phyloP scores from a whole-genome alignment of 2,797 vertebrate species.

The Arremon aurantiirostris region DNA sequence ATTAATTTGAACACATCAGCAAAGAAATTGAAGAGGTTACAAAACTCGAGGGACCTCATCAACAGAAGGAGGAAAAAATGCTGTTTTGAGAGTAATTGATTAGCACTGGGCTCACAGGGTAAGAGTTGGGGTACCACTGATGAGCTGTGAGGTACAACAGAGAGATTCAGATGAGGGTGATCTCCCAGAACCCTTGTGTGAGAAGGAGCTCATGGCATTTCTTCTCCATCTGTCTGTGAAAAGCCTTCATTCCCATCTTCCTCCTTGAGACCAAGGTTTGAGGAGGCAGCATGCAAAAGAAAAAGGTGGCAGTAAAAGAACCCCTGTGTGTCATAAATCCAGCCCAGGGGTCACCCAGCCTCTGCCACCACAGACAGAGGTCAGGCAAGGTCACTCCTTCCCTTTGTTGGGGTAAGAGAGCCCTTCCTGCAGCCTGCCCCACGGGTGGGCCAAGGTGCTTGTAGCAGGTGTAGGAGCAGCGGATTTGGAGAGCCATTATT shows the following conservation, averaged over 20 bases:
- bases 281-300: not conserved
- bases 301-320: not conserved
- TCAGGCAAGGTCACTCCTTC: not conserved
- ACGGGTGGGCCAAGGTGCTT: not conserved
- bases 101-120: not conserved
- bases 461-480: not conserved
- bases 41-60: not conserved
- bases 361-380: fast-evolving
- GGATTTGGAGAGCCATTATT: not conserved
- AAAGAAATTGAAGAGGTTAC: not conserved
- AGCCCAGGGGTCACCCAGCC: not conserved
- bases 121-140: not conserved
- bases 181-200: not conserved
- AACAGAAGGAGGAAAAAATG: not conserved
- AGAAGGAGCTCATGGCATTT: not conserved
- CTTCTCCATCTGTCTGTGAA: not conserved
- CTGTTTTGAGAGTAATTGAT: not conserved
- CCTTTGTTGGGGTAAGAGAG: not conserved
- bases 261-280: not conserved
- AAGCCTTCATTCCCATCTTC: not conserved
- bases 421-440: not conserved
- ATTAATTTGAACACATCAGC: not conserved
- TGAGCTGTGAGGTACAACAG: not conserved
- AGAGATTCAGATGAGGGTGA: not conserved
- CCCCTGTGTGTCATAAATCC: not conserved